phyloP scores from a whole-genome alignment of 2,113 vertebrate genomes.

The Pseudorasbora parva region DNA sequence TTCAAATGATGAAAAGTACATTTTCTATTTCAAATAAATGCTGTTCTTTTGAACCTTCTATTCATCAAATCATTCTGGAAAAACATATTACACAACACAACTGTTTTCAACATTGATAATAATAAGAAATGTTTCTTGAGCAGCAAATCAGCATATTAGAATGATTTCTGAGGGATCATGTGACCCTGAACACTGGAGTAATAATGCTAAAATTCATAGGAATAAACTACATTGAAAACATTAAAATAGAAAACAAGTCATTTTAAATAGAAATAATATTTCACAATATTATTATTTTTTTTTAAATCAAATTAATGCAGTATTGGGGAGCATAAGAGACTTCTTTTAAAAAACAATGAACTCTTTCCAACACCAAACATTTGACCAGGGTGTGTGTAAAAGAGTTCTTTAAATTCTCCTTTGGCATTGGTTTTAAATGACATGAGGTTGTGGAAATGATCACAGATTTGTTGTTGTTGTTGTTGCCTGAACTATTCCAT shows the following conservation, averaged over 20 bases:
- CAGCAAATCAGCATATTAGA: neutral
- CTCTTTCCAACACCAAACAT: neutral
- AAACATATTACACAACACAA: neutral
- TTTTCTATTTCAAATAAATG: neutral
- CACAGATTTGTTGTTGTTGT: neutral
- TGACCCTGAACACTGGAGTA: neutral
- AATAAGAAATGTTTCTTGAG: neutral
- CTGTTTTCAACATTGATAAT: neutral
- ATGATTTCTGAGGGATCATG: too few species aligned
- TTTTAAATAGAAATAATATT: neutral
- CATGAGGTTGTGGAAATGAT: neutral
- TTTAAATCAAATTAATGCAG: neutral
- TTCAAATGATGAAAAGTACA: neutral
- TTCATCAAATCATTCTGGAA: neutral
- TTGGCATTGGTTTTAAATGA: neutral
- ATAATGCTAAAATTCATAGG: neutral
- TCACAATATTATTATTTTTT: neutral
- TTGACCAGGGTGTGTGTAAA: neutral
- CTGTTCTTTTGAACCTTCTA: neutral
- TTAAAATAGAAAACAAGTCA: neutral
- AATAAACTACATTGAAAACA: neutral
- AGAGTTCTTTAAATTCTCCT: neutral
- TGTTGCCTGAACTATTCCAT: neutral
- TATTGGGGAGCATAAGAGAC: neutral
- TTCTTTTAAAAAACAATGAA: neutral